Evolutionary conservation across 2,888 invertebrate genomes (phyloP), one percentile per base, ranked within the genome.

Genomic region (Seladonia tumulorum): DNA sequence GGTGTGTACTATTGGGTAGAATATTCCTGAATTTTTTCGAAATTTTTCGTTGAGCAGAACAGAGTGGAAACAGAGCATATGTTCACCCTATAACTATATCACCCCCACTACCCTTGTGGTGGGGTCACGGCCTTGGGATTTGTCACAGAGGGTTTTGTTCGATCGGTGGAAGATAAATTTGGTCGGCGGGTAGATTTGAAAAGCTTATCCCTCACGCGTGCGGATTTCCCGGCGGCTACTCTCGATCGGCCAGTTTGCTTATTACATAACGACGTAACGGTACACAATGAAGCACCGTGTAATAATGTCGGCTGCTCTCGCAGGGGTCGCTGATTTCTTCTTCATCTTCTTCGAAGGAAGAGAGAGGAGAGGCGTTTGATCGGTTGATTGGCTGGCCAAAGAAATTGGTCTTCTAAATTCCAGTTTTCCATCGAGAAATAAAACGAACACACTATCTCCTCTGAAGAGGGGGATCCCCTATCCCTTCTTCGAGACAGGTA

Each of bases 231-330:
- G 22, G 22, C 49, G 1, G 7, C 53, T 63, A 5, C 5, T 39
- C 82, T 22, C 76, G 49, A 72, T 53, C n/a, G 47, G 8, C 53
- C 29, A 57, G 68, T 72, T 70, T 72, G 63, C 66, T 77, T 81
- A 87, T 87, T 85, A 72, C 77, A 70, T 76, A 85, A 85, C 81
- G 77, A 74, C 71, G 45, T 89, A 88, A 89, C 89, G 89, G 87
- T 89, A 71, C 57, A 74, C 76, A 79, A 82, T 87, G 82, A 87
- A 87, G 57, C 71, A 66, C 66, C 76, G 72, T 68, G 77, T 57
- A 80, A 84, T 72, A 78, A 85, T 81, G 79, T 60, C 70, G 70
- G 29, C 76, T 78, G 79, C 70, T 49, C 79, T 57, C 70, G 73
- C 45, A 76, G 35, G 81, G 76, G 60, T 68, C 74, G 77, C 71